Conservation (phyloP, 2,888 invertebrate species). For the Lasioglossum oenotherae region DNA sequence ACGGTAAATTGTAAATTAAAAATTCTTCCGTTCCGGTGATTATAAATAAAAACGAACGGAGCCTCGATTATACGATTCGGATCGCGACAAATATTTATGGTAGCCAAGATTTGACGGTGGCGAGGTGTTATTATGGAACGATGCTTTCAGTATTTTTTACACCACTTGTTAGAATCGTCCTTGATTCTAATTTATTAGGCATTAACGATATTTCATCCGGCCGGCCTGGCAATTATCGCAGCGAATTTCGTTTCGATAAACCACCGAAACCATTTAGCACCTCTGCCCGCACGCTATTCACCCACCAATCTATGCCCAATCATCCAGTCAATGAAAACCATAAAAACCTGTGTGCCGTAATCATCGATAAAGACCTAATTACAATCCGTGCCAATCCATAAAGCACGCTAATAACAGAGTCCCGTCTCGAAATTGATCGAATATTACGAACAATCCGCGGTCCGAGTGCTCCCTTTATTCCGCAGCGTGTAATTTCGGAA, state of each 20-base stretch:
- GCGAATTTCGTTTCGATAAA: constrained; percentile 68
- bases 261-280: constrained; percentile 76
- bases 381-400: constrained; percentile 73
- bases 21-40: neutral
- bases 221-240: constrained; percentile 64
- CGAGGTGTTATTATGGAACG: constrained; percentile 27
- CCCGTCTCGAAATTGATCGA: constrained; percentile 61
- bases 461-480: constrained; percentile 37
- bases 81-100: constrained; percentile 15
- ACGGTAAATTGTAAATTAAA: neutral
- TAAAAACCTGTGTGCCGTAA: constrained; percentile 71
- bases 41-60: neutral
- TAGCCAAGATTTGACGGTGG: neutral
- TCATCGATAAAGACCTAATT: constrained; percentile 80
- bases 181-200: constrained; percentile 50
- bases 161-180: constrained; percentile 23
- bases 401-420: constrained; percentile 70
- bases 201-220: constrained; percentile 61
- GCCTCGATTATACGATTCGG: constrained; percentile 1
- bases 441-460: constrained; percentile 59
- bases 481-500: constrained; percentile 51
- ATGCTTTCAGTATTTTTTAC: constrained; percentile 7
- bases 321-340: constrained; percentile 70
- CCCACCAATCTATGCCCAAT: constrained; percentile 73
- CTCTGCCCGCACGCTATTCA: constrained; percentile 67